Evolutionary conservation across 37 sponge, comb jelly and placozoan genomes (phyloP).

Genomic region (Theonella swinhoei): DNA sequence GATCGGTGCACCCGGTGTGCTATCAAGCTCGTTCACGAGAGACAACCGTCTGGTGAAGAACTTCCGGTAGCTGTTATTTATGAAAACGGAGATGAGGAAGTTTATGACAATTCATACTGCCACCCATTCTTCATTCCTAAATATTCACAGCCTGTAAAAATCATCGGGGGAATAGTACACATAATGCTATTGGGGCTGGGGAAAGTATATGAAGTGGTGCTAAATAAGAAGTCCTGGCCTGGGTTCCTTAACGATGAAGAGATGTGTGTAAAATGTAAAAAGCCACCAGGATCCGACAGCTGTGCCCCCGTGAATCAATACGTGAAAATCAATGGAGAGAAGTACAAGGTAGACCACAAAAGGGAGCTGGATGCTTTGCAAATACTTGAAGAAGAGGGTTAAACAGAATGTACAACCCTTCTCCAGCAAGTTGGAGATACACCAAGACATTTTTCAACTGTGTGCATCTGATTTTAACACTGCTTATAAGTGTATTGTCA

Average conservation of each 20-base stretch:
- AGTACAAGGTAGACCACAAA: not conserved
- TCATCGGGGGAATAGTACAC: conserved; percentile 28
- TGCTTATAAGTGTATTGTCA: too few relatives aligned
- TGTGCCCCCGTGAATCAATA: conserved; percentile 8
- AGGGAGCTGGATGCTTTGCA: not conserved
- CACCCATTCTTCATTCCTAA: conserved; percentile 39
- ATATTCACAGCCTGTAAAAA: not conserved
- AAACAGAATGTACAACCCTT: too few relatives aligned
- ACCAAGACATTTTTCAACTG: too few relatives aligned
- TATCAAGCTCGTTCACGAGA: not conserved
- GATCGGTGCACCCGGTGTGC: not conserved
- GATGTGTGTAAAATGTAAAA: conserved; percentile 21
- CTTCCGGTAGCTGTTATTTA: not conserved
- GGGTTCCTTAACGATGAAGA: conserved; percentile 16
- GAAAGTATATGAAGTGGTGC: not conserved
- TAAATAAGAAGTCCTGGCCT: conserved; percentile 11
- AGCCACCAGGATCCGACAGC: conserved; percentile 2
- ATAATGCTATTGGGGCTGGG: conserved; percentile 12
- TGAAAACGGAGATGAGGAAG: not conserved
- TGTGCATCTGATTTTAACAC: too few relatives aligned
- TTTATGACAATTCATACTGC: conserved; percentile 30
- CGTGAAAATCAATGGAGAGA: not conserved
- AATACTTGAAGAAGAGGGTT: not conserved
- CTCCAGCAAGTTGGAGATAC: too few relatives aligned
- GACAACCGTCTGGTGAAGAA: not conserved